Conservation (phyloP, 1,140 invertebrate genomes). For the Dinoponera quadriceps region DNA sequence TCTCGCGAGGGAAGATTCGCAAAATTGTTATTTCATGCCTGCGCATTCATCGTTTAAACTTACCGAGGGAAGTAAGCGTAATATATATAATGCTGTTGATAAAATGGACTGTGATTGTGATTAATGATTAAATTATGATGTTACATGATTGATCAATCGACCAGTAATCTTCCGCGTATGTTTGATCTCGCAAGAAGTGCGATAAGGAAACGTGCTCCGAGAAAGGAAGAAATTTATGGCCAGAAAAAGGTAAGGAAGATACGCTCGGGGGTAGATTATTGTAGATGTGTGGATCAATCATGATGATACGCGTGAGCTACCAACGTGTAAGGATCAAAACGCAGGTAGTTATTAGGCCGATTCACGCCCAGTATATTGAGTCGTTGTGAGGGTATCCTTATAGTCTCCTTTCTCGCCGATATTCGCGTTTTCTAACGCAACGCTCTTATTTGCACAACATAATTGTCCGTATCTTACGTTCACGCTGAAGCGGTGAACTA, state of each 20-base stretch:
- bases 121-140: too few relatives aligned
- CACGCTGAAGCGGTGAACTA: slow-evolving; percentile 10
- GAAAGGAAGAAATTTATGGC: too few relatives aligned
- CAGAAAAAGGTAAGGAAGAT: neutral
- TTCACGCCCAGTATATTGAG: slow-evolving; percentile 78
- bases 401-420: slow-evolving; percentile 69
- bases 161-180: too few relatives aligned
- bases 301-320: slow-evolving; percentile 60
- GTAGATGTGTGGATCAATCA: slow-evolving; percentile 64
- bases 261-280: slow-evolving; percentile 42
- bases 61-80: too few relatives aligned
- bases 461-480: neutral
- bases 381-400: slow-evolving; percentile 79
- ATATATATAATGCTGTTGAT: too few relatives aligned
- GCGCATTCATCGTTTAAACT: neutral
- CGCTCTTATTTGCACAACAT: slow-evolving; percentile 29
- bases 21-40: too few relatives aligned
- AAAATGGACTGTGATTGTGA: too few relatives aligned
- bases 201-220: too few relatives aligned
- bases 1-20: neutral
- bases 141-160: too few relatives aligned
- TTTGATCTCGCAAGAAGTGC: too few relatives aligned
- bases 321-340: slow-evolving; percentile 61
- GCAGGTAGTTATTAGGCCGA: slow-evolving; percentile 78
- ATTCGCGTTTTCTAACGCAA: slow-evolving; percentile 62